Evolutionary conservation across 2,797 vertebrate genomes (phyloP), one percentile per base, ranked within the genome.

Genomic region (Oryzias sinensis): DNA sequence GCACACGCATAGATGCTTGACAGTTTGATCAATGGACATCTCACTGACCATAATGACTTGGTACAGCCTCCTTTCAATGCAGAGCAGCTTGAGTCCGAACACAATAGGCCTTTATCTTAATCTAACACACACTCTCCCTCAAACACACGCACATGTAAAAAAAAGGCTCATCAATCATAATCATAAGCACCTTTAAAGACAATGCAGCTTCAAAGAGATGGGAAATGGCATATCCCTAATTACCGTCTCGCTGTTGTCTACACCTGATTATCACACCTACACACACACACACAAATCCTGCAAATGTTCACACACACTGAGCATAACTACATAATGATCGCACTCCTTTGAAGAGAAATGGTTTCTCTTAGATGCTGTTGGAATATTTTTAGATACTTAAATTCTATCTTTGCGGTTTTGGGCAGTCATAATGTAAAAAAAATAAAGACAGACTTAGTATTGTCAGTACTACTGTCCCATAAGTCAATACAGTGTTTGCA

Each of bases 91-190:
- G 81, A 77, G 78, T 82, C 75, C 33, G 56, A 76, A 72, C 62
- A 85, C 84, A 87, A 86, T 84, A 83, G 81, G 53, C 76, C 76
- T 78, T 81, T 81, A 87, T 87, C 81, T 70, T 69, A 72, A 70
- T 74, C 79, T 66, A 66, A 29, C 60, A 60, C 63, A 56, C 56
- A 22, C 63, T 17, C 43, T 17, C 17, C 2, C 46, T 33, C 47
- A 27, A 61, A 59, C 46, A 20, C 42, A 41, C 20, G 49, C 53
- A 49, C 45, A 50, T 29, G n/a, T n/a, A n/a, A 65, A 80, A 77
- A 88, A 90, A 85, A 88, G 77, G 69, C 79, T 70, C 88, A 91
- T 91, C 89, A 90, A 88, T 91, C 89, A 89, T 81, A 78, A 81
- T 83, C 84, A 81, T 40, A 43, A 65, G 62, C 88, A 91, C 89